Base-by-base conservation (phyloP, 2,797 vertebrate genomes). In the Cetoscarus ocellatus region DNA sequence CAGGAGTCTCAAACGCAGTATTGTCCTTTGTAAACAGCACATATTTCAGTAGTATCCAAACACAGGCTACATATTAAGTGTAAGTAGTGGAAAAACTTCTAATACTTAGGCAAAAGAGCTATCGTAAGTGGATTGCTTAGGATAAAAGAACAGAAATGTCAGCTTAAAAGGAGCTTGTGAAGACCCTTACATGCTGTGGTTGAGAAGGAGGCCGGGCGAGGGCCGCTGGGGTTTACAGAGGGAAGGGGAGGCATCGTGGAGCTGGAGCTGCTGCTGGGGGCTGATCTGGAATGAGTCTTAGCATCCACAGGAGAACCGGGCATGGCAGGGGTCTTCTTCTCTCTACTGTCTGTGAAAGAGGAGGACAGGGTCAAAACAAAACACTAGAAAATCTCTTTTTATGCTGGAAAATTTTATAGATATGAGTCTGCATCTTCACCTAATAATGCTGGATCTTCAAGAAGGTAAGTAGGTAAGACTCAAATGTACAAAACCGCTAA, bases 251-350 rank as follows among this genome's bases (percentile, higher is more conserved):
- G 96, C 98, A 99, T 99, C 57, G 92, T 94, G 89, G 96, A 96
- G 88, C 87, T 91, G 88, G 75, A 44, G 58, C 87, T 92, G 90
- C 90, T 92, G 82, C 87, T 90, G 79, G 96, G 97, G 87, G 95
- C 96, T 76, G 96, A 96, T 94, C 98, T 96, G 91, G 97, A 96
- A 93, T 98, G 97, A 88, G 96, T 96, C 94, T 99, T 99, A 93
- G 97, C 96, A 96, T 98, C 98, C 95, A 97, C 97, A 65, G 97
- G 98, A 81, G 98, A 99, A 90, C 98, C 98, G 86, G 98, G 98
- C 98, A 99, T 99, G 92, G 96, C 96, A 96, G 96, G 96, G 84
- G 95, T 92, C 93, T 96, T 98, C 96, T 97, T 99, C 94, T 97
- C 98, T 95, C 94, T 92, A 91, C 95, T 94, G 96, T 96, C 98